These are phyloP conservation scores for Drosophila ercepeae DNA, from an alignment of 1,140 invertebrate genomes.

Conservation along the genomic window DNA sequence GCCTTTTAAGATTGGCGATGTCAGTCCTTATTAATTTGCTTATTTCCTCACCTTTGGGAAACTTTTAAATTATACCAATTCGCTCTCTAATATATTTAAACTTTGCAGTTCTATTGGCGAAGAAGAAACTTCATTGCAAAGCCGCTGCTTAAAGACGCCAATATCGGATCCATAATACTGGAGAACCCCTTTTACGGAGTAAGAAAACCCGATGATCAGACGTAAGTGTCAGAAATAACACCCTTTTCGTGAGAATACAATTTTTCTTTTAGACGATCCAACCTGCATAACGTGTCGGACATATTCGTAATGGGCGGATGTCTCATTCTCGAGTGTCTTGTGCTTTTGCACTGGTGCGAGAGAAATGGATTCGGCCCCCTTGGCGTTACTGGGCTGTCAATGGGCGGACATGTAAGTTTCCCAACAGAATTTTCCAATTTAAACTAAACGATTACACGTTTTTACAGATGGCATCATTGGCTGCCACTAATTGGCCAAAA, in stretches of 20 bases:
- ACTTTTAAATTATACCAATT: not conserved
- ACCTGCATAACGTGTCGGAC: conserved; percentile 97
- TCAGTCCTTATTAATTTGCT: not conserved
- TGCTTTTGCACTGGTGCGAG: conserved; percentile 97
- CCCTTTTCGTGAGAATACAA: not conserved
- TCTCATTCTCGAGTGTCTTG: conserved; percentile 96
- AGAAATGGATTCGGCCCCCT: conserved; percentile 94
- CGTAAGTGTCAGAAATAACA: conserved; percentile 85
- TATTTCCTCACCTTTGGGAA: conserved; percentile 2
- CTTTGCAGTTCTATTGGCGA: conserved; percentile 94
- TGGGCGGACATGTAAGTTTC: conserved; percentile 97
- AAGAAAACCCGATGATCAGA: conserved; percentile 95
- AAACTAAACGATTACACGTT: not conserved
- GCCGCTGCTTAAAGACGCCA: conserved; percentile 94
- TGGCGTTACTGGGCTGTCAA: conserved; percentile 98
- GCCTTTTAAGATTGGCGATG: not conserved
- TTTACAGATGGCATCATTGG: conserved; percentile 96
- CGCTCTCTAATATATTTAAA: not conserved
- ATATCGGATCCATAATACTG: conserved; percentile 96
- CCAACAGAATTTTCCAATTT: not conserved
- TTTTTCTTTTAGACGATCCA: conserved; percentile 89
- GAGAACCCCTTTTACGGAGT: conserved; percentile 99
- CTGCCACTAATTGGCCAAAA: conserved; percentile 97
- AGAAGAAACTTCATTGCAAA: conserved; percentile 92
- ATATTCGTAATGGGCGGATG: conserved; percentile 99